Conservation (phyloP, 2,113 vertebrate genomes). For the Cyprinus carpio region DNA sequence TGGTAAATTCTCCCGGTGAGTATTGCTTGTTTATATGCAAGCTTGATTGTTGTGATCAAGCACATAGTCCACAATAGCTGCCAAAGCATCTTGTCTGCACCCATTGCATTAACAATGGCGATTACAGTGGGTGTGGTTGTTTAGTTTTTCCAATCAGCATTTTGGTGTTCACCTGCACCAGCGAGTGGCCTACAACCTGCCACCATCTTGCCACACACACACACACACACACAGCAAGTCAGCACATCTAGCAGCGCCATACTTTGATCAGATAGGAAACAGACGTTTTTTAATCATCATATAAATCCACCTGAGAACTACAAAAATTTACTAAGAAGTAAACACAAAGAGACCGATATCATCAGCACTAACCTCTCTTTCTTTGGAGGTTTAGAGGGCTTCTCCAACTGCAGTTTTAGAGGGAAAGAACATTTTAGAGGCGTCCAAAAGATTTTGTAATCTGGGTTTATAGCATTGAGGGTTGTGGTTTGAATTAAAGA, state of each 20-base stretch:
- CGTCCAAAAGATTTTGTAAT: background rate
- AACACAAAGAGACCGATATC: background rate
- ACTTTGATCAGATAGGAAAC: background rate
- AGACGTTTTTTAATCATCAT: background rate
- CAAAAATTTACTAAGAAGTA: background rate
- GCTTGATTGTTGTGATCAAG: no score
- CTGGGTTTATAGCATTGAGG: background rate
- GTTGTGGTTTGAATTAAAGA: conserved; percentile 21
- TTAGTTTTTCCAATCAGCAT: no score
- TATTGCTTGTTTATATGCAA: no score
- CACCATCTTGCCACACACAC: no score
- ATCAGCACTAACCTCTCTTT: background rate
- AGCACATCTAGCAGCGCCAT: background rate
- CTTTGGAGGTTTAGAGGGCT: background rate
- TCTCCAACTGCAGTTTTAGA: background rate
- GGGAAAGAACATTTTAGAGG: background rate
- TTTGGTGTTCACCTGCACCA: no score
- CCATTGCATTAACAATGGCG: no score
- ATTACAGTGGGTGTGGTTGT: no score
- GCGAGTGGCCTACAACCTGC: no score
- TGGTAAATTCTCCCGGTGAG: no score
- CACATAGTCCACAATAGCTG: no score
- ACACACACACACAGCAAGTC: background rate
- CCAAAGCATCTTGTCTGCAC: no score
- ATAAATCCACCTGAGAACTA: background rate